Evolutionary conservation across 2,113 vertebrate genomes (phyloP).

Genomic region (Vombatus ursinus): DNA sequence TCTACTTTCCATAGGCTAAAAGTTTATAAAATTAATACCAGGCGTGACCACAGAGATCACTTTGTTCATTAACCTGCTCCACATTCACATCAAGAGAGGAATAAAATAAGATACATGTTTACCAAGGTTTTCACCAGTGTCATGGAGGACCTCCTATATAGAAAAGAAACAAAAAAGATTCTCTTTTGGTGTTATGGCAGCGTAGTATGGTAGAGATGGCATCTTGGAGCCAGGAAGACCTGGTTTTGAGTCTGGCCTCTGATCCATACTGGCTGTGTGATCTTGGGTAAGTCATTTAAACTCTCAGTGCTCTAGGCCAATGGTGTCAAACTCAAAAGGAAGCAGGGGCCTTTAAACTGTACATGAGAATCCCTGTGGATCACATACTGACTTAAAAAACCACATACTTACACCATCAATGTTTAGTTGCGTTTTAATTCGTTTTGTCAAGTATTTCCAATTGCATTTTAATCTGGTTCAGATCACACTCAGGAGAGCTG

Average conservation of each 20-base stretch:
- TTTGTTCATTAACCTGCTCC: neutral
- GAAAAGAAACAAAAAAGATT: neutral
- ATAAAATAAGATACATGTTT: neutral
- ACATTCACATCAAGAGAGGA: neutral
- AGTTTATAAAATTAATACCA: neutral
- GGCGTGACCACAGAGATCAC: neutral
- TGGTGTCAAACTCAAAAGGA: neutral
- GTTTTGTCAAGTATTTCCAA: neutral
- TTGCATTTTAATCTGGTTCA: neutral
- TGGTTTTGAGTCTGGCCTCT: neutral
- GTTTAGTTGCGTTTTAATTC: neutral
- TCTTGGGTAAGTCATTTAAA: neutral
- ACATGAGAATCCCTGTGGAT: neutral
- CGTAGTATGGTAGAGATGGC: neutral
- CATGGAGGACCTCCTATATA: neutral
- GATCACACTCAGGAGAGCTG: neutral
- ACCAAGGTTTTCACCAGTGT: neutral
- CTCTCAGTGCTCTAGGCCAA: neutral
- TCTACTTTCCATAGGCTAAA: neutral
- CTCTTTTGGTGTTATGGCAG: neutral
- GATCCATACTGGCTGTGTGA: neutral
- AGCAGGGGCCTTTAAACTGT: neutral
- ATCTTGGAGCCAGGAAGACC: neutral
- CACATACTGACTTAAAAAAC: neutral
- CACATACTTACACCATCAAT: neutral